Evolutionary conservation across 1,140 invertebrate species (phyloP).

Genomic region (Drosophila bocqueti): DNA sequence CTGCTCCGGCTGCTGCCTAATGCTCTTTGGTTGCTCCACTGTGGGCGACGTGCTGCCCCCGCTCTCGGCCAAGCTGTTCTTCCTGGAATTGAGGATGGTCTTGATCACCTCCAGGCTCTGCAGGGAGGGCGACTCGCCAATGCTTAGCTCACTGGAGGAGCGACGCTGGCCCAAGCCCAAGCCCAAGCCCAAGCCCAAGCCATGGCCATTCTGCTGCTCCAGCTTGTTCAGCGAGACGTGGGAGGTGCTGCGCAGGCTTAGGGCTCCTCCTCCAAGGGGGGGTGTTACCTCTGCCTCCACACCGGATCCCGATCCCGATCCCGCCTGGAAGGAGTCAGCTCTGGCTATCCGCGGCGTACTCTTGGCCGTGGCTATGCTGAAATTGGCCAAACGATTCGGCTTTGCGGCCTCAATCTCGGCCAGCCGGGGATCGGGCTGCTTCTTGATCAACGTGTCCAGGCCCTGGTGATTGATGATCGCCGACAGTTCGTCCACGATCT

Average conservation of each 20-base stretch:
- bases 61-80: constrained; percentile 72
- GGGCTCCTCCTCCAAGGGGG: background rate
- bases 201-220: constrained; percentile 43
- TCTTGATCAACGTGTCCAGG: constrained; percentile 74
- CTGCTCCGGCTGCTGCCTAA: constrained; percentile 1
- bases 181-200: constrained; percentile 16
- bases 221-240: constrained; percentile 69
- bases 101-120: constrained; percentile 83
- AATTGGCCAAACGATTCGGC: constrained; percentile 76
- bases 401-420: constrained; percentile 74
- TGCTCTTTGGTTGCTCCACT: constrained; percentile 62
- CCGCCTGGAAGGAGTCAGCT: constrained; percentile 77
- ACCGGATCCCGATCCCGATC: constrained; percentile 2
- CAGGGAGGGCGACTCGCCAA: constrained; percentile 77
- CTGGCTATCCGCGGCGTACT: constrained; percentile 30
- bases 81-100: constrained; percentile 76
- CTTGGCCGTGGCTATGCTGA: constrained; percentile 61
- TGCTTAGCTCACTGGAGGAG: constrained; percentile 83
- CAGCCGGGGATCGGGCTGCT: constrained; percentile 46
- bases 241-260: constrained; percentile 69
- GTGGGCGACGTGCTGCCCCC: constrained; percentile 19
- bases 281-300: constrained; percentile 7
- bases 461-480: constrained; percentile 75
- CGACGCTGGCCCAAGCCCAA: constrained; percentile 49
- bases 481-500: constrained; percentile 75